phyloP scores from a whole-genome alignment of 2,888 invertebrate species.

The Orthonevra nobilis region DNA sequence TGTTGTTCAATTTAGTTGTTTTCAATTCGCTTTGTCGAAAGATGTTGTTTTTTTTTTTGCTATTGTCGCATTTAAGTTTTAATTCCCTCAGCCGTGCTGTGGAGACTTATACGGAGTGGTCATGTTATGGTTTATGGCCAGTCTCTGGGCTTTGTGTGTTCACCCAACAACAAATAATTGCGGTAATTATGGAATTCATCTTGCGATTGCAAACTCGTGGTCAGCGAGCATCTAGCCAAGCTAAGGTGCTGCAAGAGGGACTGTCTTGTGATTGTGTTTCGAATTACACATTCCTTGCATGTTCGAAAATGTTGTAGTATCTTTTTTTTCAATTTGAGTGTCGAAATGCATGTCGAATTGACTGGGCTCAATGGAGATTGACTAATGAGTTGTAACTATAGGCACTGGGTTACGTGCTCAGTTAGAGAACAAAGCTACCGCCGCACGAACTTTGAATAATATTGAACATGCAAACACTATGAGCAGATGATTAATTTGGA shows the following conservation, averaged over 20 bases:
- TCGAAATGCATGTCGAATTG: conserved; percentile 51
- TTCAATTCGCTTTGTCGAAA: conserved; percentile 52
- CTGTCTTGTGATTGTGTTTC: conserved; percentile 6
- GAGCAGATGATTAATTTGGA: conserved; percentile 29
- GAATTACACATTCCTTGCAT: conserved; percentile 58
- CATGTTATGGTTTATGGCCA: conserved; percentile 45
- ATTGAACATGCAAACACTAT: conserved; percentile 18
- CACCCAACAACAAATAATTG: conserved; percentile 46
- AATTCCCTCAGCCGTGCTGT: conserved; percentile 32
- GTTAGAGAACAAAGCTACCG: conserved; percentile 50
- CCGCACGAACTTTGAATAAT: conserved; percentile 31
- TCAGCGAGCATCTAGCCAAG: no score
- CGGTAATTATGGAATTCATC: conserved; percentile 65
- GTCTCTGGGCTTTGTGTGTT: conserved; percentile 1
- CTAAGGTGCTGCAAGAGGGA: conserved; percentile 5
- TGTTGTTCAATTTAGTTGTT: conserved; percentile 57
- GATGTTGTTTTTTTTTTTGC: conserved; percentile 41
- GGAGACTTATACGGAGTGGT: conserved; percentile 47
- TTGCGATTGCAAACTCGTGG: conserved; percentile 7
- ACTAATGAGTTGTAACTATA: conserved; percentile 46
- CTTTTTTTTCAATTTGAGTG: conserved; percentile 29
- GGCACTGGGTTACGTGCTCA: conserved; percentile 34
- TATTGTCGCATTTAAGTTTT: no score
- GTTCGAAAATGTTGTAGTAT: conserved; percentile 44
- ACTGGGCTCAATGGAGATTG: conserved; percentile 35